Conservation (phyloP, 2,888 invertebrate genomes). For the Idaea biselata region DNA sequence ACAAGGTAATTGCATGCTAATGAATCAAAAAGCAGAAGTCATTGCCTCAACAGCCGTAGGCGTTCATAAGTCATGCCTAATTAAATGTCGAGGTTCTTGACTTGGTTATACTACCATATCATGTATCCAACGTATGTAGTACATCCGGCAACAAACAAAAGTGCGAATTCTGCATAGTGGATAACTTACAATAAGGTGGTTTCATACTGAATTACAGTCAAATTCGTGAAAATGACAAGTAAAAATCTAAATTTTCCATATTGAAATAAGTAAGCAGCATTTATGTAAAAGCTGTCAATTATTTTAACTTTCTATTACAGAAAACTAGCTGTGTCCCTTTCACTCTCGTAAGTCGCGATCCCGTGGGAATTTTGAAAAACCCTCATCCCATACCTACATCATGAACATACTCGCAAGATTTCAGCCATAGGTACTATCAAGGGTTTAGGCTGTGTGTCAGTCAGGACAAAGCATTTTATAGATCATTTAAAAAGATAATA, state of each 20-base stretch:
- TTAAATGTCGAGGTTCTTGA: conserved; percentile 72
- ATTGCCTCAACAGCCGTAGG: conserved; percentile 62
- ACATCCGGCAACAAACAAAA: conserved; percentile 12
- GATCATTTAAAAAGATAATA: too few species aligned
- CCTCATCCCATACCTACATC: too few species aligned
- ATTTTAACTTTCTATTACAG: conserved; percentile 26
- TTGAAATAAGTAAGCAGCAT: too few species aligned
- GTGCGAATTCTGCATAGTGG: neutral
- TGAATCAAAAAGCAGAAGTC: conserved; percentile 68
- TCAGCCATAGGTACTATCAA: too few species aligned
- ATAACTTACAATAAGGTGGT: too few species aligned
- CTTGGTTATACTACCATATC: conserved; percentile 40
- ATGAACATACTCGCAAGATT: too few species aligned
- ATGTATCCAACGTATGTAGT: conserved; percentile 20
- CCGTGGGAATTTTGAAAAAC: too few species aligned
- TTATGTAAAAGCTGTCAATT: conserved; percentile 29
- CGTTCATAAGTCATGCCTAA: conserved; percentile 71
- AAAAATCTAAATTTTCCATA: conserved; percentile 37
- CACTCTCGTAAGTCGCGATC: too few species aligned
- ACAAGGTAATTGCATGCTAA: conserved; percentile 50
- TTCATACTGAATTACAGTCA: conserved; percentile 20
- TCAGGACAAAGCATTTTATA: too few species aligned
- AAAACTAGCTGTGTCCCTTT: too few species aligned
- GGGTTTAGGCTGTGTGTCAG: too few species aligned
- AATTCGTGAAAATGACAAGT: conserved; percentile 9